These are phyloP conservation scores for Drosophila bocqueti DNA, from an alignment of 1,140 invertebrate species.

Conservation along the genomic window DNA sequence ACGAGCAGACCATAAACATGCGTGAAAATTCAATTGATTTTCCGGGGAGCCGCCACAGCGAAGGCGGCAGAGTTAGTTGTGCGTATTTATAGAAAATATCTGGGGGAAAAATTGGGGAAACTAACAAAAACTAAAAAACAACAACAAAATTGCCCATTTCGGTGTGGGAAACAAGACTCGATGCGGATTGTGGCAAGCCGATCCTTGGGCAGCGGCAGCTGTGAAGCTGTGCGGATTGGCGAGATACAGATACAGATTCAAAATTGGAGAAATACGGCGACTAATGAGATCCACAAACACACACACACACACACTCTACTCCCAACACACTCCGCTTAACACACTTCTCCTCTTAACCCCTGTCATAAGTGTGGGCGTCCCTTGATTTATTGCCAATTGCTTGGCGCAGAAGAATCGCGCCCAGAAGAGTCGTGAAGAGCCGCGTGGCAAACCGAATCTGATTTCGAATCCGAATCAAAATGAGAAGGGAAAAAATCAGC, in stretches of 20 bases:
- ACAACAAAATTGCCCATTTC: slow-evolving; percentile 57
- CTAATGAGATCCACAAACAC: slow-evolving; percentile 37
- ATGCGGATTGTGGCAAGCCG: slow-evolving; percentile 13
- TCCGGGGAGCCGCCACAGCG: slow-evolving; percentile 21
- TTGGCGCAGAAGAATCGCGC: slow-evolving; percentile 37
- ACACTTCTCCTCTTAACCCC: slow-evolving; percentile 26
- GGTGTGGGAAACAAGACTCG: slow-evolving; percentile 62
- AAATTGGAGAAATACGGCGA: slow-evolving; percentile 14
- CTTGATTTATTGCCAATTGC: slow-evolving; percentile 82
- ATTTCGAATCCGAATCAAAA: slow-evolving; percentile 43
- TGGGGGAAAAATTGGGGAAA: slow-evolving; percentile 2
- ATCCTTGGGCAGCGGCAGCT: slow-evolving; percentile 48
- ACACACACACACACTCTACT: neutral
- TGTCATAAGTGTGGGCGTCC: slow-evolving; percentile 72
- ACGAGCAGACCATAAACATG: slow-evolving; percentile 64
- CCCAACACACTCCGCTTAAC: slow-evolving; percentile 5
- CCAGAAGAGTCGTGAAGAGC: slow-evolving; percentile 26
- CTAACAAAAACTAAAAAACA: neutral
- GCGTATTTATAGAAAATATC: slow-evolving; percentile 64
- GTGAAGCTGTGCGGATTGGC: slow-evolving; percentile 56
- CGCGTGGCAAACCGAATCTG: slow-evolving; percentile 17
- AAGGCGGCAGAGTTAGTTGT: slow-evolving; percentile 24
- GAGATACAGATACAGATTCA: slow-evolving; percentile 35
- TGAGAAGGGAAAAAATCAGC: slow-evolving; percentile 9
- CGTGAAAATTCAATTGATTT: slow-evolving; percentile 83